Conservation (phyloP, 2,888 invertebrate genomes). For the Conus canariensis region DNA sequence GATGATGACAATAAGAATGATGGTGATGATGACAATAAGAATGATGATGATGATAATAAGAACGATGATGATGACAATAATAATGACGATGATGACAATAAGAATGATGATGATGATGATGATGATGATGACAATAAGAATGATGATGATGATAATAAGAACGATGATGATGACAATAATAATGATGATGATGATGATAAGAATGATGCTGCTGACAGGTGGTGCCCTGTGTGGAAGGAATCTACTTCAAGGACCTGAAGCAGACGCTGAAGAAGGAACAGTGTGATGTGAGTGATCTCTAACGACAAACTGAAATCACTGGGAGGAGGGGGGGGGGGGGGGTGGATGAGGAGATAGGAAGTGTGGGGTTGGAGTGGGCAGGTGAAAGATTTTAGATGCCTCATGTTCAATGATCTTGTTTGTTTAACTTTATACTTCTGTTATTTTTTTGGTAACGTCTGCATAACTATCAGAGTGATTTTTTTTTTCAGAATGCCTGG, state of each 20-base stretch:
- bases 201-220: constrained; percentile 82
- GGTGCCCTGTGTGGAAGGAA: constrained; percentile 98
- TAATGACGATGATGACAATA: too few species aligned
- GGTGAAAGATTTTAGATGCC: too few species aligned
- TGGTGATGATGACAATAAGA: too few species aligned
- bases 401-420: not conserved
- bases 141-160: too few species aligned
- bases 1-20: too few species aligned
- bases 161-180: too few species aligned
- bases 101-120: too few species aligned
- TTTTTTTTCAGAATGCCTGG: not conserved
- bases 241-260: constrained; percentile 99
- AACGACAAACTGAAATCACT: not conserved
- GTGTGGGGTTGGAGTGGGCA: too few species aligned
- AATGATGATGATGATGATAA: not conserved
- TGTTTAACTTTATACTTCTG: not conserved
- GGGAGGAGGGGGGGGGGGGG: not conserved
- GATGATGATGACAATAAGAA: too few species aligned
- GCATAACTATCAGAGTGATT: not conserved
- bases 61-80: too few species aligned
- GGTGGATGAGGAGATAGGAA: not conserved
- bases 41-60: too few species aligned
- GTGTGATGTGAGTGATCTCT: constrained; percentile 87
- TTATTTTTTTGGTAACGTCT: not conserved
- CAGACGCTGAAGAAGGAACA: constrained; percentile 99